Evolutionary conservation across 2,797 vertebrate species (phyloP).

Genomic region (Mastacembelus armatus): DNA sequence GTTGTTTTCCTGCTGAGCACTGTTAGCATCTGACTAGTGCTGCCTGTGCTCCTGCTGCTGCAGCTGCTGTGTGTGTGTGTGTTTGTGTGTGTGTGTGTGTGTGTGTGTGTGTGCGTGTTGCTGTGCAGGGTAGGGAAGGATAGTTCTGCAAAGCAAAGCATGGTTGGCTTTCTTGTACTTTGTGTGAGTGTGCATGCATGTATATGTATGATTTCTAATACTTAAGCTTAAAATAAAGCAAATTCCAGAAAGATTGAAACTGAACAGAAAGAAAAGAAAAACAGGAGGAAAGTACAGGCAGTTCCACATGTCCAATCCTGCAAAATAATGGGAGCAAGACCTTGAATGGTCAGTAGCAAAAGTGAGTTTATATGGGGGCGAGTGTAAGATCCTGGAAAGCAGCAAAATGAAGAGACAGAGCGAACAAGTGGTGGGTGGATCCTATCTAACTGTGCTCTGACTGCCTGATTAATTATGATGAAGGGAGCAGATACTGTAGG

Average conservation of each 20-base stretch:
- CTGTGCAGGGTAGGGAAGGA: slow-evolving; percentile 54
- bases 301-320: not conserved
- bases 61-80: slow-evolving; percentile 20
- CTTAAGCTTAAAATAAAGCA: slow-evolving; percentile 41
- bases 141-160: slow-evolving; percentile 64
- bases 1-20: slow-evolving; percentile 50
- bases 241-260: too few species aligned
- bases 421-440: slow-evolving; percentile 66
- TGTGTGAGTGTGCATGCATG: slow-evolving; percentile 19
- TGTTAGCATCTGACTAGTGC: slow-evolving; percentile 46
- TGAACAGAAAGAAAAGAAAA: too few species aligned
- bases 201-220: slow-evolving; percentile 42
- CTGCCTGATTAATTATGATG: slow-evolving; percentile 73
- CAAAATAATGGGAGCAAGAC: not conserved
- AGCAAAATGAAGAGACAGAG: slow-evolving; percentile 41
- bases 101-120: slow-evolving; percentile 45
- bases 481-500: slow-evolving; percentile 66
- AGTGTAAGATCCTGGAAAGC: slow-evolving; percentile 32
- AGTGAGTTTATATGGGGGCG: not conserved
- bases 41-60: slow-evolving; percentile 44
- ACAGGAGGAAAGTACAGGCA: not conserved
- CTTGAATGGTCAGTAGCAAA: too few species aligned
- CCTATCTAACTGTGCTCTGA: slow-evolving; percentile 43
- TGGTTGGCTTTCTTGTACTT: slow-evolving; percentile 46
- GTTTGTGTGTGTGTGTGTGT: slow-evolving; percentile 19